A percentile compares a stretch with the other conserved stretches of the same genome.
These are phyloP conservation scores for Mimumesa dahlbomi DNA, from an alignment of 2,888 invertebrate species.

Conservation along the genomic window DNA sequence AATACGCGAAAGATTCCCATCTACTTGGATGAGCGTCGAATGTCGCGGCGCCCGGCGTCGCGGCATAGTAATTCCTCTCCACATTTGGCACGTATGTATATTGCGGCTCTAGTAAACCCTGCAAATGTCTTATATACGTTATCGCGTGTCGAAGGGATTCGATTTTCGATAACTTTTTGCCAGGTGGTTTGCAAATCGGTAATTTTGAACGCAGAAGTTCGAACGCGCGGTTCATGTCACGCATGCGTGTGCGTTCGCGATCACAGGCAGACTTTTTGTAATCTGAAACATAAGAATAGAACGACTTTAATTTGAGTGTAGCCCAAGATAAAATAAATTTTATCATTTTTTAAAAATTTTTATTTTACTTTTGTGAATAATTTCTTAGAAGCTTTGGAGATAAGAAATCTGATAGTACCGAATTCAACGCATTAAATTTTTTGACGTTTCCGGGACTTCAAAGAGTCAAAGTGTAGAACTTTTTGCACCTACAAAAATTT, in stretches of 20 bases:
- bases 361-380: too few relatives aligned
- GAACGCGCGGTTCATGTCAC: slow-evolving; percentile 92
- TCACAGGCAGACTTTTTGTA: slow-evolving; percentile 93
- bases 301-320: not conserved
- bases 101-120: slow-evolving; percentile 82
- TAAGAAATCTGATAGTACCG: too few relatives aligned
- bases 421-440: too few relatives aligned
- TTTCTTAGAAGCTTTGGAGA: too few relatives aligned
- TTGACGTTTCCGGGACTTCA: too few relatives aligned
- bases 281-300: slow-evolving; percentile 80
- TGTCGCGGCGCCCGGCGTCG: slow-evolving; percentile 44
- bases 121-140: slow-evolving; percentile 88
- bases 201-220: slow-evolving; percentile 88
- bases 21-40: slow-evolving; percentile 71
- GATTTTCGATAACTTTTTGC: slow-evolving; percentile 93
- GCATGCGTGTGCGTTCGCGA: slow-evolving; percentile 90
- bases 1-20: slow-evolving; percentile 77
- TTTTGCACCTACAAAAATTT: too few relatives aligned
- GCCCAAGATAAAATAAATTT: not conserved
- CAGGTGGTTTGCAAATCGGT: slow-evolving; percentile 89
- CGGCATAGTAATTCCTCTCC: slow-evolving; percentile 64
- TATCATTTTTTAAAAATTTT: too few relatives aligned
- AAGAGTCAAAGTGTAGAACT: too few relatives aligned
- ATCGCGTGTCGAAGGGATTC: slow-evolving; percentile 91
- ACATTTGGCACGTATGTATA: slow-evolving; percentile 67